phyloP scores from a whole-genome alignment of 2,888 invertebrate genomes.

The Trisateles emortualis region DNA sequence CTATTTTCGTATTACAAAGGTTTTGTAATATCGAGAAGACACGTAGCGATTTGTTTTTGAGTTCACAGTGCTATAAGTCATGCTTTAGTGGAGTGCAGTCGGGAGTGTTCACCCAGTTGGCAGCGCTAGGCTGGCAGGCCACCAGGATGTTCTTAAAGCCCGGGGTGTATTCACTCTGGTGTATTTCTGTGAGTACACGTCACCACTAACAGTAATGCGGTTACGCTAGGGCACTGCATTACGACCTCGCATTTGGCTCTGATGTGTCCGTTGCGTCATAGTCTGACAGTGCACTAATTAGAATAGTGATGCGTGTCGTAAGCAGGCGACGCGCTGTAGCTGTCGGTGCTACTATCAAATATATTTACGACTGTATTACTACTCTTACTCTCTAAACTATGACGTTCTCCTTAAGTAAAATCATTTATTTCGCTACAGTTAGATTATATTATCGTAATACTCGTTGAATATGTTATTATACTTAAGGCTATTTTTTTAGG shows the following conservation, averaged over 20 bases:
- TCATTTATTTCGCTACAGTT: too few species aligned
- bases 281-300: conserved; percentile 58
- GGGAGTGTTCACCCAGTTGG: conserved; percentile 71
- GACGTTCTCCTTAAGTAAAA: too few species aligned
- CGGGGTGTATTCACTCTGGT: conserved; percentile 52
- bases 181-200: conserved; percentile 70
- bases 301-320: conserved; percentile 25
- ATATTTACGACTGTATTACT: neutral
- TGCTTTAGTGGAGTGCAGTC: conserved; percentile 41
- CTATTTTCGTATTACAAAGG: neutral
- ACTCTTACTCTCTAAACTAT: too few species aligned
- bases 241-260: conserved; percentile 60
- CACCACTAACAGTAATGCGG: conserved; percentile 57
- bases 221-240: conserved; percentile 53
- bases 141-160: conserved; percentile 60
- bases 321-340: neutral
- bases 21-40: neutral
- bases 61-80: conserved; percentile 17
- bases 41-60: conserved; percentile 11
- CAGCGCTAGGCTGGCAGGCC: conserved; percentile 67
- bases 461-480: too few species aligned
- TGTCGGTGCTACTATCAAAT: neutral
- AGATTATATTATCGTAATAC: too few species aligned
- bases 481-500: too few species aligned
- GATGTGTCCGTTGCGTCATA: conserved; percentile 66